A percentile compares a stretch with the other conserved stretches of the same genome.
phyloP scores from a whole-genome alignment of 2,888 invertebrate species.

The Sinelater perroti region DNA sequence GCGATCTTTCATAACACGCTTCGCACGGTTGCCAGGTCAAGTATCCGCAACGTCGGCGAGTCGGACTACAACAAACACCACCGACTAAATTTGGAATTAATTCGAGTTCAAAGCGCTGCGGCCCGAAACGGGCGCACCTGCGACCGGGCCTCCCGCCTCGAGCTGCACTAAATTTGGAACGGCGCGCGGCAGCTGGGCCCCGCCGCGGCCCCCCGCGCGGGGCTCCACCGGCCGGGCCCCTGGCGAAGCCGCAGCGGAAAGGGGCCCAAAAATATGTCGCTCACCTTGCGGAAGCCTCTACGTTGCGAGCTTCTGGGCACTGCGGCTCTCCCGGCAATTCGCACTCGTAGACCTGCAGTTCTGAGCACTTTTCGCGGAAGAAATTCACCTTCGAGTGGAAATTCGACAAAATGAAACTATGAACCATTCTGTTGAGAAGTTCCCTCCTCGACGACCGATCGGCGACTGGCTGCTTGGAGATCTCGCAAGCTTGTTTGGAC shows the following conservation, averaged over 20 bases:
- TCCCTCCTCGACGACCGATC: slow-evolving; percentile 60
- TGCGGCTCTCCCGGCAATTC: slow-evolving; percentile 50
- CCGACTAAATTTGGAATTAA: slow-evolving; percentile 57
- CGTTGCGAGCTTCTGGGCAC: slow-evolving; percentile 48
- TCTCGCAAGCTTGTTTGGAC: slow-evolving; percentile 62
- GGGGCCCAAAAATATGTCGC: slow-evolving; percentile 59
- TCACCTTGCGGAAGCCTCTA: slow-evolving; percentile 59
- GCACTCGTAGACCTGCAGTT: slow-evolving; percentile 49
- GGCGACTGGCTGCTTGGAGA: slow-evolving; percentile 60
- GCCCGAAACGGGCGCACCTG: slow-evolving; percentile 9
- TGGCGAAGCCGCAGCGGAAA: slow-evolving; percentile 15
- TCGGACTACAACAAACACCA: slow-evolving; percentile 61
- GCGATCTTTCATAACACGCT: slow-evolving; percentile 58
- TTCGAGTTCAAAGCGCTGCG: slow-evolving; percentile 35
- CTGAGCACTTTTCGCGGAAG: slow-evolving; percentile 53
- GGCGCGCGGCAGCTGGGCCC: too few species aligned
- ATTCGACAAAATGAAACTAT: slow-evolving; percentile 60
- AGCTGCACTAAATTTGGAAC: slow-evolving; percentile 57
- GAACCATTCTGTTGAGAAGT: slow-evolving; percentile 62
- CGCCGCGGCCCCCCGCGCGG: background rate
- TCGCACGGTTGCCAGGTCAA: slow-evolving; percentile 61
- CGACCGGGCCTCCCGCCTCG: slow-evolving; percentile 53
- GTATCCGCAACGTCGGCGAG: slow-evolving; percentile 59
- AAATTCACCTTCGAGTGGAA: slow-evolving; percentile 56
- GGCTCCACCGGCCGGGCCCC: too few species aligned